Conservation (phyloP, 2,888 invertebrate species). For the Drosophila siamana region DNA sequence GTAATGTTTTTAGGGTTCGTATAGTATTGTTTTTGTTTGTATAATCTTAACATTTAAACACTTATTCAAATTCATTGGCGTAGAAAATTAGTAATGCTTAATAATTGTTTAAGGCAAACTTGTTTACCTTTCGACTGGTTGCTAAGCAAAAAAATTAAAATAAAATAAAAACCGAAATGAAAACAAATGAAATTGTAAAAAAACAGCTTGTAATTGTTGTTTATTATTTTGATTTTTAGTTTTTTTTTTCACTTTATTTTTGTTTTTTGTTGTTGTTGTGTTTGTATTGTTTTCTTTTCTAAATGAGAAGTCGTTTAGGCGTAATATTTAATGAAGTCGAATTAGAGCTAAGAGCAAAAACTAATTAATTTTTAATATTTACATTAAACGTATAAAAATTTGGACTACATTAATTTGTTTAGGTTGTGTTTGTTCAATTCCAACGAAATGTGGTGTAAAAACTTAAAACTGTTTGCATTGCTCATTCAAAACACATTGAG, state of each 20-base stretch:
- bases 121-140: constrained; percentile 21
- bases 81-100: constrained; percentile 29
- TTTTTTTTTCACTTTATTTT: constrained; percentile 1
- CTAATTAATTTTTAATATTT: constrained; percentile 44
- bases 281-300: constrained; percentile 19
- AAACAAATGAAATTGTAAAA: constrained; percentile 22
- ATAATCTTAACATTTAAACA: constrained; percentile 30
- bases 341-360: constrained; percentile 34
- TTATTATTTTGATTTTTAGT: constrained; percentile 34
- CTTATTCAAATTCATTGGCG: constrained; percentile 43
- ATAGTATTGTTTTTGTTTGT: constrained; percentile 17
- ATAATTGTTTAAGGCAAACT: constrained; percentile 42
- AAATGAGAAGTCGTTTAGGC: constrained; percentile 27
- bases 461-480: constrained; percentile 50
- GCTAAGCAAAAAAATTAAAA: constrained; percentile 3
- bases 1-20: constrained; percentile 49
- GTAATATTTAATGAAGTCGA: constrained; percentile 21
- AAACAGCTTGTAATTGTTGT: constrained; percentile 28
- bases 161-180: constrained; percentile 2
- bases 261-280: background rate
- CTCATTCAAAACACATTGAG: constrained; percentile 54
- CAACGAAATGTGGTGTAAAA: constrained; percentile 23
- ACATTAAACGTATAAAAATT: constrained; percentile 44
- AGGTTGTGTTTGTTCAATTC: constrained; percentile 10
- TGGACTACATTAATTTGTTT: constrained; percentile 51